Percentiles rank a stretch among this genome's conserved stretches.
Evolutionary conservation across 2,888 invertebrate species (phyloP).

Genomic region (Epistrophe eligans): DNA sequence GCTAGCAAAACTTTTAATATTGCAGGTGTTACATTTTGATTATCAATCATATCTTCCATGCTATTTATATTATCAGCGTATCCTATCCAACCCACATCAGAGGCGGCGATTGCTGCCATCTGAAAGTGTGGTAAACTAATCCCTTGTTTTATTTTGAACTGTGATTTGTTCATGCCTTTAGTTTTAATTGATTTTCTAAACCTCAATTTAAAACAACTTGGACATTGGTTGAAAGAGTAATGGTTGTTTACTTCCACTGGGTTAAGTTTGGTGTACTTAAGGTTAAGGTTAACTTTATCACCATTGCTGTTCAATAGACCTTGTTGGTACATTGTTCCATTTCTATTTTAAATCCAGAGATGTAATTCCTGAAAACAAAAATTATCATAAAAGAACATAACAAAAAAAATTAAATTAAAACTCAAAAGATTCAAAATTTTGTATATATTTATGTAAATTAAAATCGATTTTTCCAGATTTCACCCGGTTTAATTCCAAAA

Average conservation of each 20-base stretch:
- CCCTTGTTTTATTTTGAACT: constrained; percentile 32
- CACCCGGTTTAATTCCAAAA: no score
- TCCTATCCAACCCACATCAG: constrained; percentile 37
- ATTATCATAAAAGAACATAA: no score
- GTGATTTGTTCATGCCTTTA: not conserved
- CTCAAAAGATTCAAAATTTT: no score
- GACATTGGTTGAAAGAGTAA: not conserved
- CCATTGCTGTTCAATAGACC: not conserved
- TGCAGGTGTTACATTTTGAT: constrained; percentile 79
- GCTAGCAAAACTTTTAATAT: constrained; percentile 81
- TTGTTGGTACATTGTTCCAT: constrained; percentile 53
- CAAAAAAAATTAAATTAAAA: no score
- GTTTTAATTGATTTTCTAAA: not conserved
- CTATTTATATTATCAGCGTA: constrained; percentile 20
- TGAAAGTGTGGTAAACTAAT: constrained; percentile 19
- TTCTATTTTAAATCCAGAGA: not conserved
- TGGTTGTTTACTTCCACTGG: not conserved
- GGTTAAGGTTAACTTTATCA: not conserved
- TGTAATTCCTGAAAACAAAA: not conserved
- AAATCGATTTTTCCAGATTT: no score
- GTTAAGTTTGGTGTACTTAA: not conserved
- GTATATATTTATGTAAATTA: no score
- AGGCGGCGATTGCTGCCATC: constrained; percentile 1
- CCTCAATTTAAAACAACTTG: constrained; percentile 26
- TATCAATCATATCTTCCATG: constrained; percentile 45